These are phyloP conservation scores for Campylomormyrus tamandua DNA, from an alignment of 2,113 vertebrate genomes.

Conservation along the genomic window DNA sequence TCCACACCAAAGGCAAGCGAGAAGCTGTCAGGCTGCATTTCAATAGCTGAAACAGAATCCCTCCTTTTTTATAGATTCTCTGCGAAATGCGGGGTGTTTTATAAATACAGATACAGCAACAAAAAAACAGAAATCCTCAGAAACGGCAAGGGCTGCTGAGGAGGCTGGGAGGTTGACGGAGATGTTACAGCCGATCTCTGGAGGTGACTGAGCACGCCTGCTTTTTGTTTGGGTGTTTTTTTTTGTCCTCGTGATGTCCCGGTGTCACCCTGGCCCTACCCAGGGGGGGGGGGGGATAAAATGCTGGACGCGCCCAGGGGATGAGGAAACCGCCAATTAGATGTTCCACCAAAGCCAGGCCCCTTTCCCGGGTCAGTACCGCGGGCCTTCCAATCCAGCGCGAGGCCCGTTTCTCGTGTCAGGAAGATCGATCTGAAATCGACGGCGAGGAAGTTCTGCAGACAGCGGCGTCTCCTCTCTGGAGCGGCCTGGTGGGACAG, in stretches of 20 bases:
- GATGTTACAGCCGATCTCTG: background rate
- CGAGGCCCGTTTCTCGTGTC: background rate
- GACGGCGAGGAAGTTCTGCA: slow-evolving; percentile 27
- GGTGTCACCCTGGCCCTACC: background rate
- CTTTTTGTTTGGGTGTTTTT: background rate
- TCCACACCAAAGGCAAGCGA: slow-evolving; percentile 51
- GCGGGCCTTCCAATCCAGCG: background rate
- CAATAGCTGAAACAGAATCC: slow-evolving; percentile 44
- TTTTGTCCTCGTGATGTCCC: background rate
- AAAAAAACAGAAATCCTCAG: background rate
- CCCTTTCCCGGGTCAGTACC: slow-evolving; percentile 21
- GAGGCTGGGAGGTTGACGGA: background rate
- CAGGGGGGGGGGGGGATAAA: background rate
- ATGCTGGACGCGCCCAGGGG: slow-evolving; percentile 13
- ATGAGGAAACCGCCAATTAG: slow-evolving; percentile 29
- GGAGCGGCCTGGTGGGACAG: background rate
- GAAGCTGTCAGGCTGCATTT: slow-evolving; percentile 64
- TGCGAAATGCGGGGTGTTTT: slow-evolving; percentile 18
- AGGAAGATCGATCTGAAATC: slow-evolving; percentile 36
- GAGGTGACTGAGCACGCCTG: background rate
- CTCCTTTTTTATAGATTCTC: background rate
- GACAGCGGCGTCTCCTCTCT: slow-evolving; percentile 28
- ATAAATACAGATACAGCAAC: slow-evolving; percentile 18
- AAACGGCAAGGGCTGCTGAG: background rate
- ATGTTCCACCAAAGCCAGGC: background rate